A percentile compares a stretch with the other conserved stretches of the same genome.
Conservation (phyloP, 1,140 invertebrate genomes). For the Archegozetes longisetosus region DNA sequence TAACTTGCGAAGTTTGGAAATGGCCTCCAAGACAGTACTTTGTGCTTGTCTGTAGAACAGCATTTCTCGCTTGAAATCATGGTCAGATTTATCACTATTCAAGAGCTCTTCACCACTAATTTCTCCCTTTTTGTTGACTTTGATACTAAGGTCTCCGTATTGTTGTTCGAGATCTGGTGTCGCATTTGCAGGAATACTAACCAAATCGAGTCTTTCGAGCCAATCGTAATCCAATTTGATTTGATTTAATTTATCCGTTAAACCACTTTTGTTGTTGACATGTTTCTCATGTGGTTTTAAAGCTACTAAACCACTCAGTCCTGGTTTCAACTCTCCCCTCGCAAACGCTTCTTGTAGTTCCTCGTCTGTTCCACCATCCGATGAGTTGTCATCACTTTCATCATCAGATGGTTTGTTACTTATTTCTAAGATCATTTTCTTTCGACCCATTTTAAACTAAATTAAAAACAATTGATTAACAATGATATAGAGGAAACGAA, state of each 20-base stretch:
- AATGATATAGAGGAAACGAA: background rate
- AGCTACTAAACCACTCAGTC: conserved; percentile 48
- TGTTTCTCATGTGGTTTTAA: conserved; percentile 18
- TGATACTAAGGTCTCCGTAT: conserved; percentile 21
- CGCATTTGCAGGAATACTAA: conserved; percentile 52
- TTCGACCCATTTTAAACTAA: background rate
- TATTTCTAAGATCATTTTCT: background rate
- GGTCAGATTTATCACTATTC: conserved; percentile 59
- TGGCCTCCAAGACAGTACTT: conserved; percentile 56
- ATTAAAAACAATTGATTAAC: background rate
- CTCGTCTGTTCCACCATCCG: conserved; percentile 3
- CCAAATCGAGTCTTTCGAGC: conserved; percentile 65
- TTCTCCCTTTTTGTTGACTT: conserved; percentile 44
- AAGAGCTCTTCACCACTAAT: conserved; percentile 37
- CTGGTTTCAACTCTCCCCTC: conserved; percentile 59
- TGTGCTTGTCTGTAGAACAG: conserved; percentile 84
- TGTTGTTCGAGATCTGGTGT: conserved; percentile 55
- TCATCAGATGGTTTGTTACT: background rate
- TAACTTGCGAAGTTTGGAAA: conserved; percentile 48
- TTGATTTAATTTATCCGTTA: conserved; percentile 52
- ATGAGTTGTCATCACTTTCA: background rate
- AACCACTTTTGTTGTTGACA: conserved; percentile 32
- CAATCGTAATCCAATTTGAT: conserved; percentile 57
- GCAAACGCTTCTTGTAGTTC: conserved; percentile 70
- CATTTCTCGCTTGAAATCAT: conserved; percentile 84